Evolutionary conservation across 2,888 invertebrate genomes (phyloP).

Genomic region (Oeneis ivallda): DNA sequence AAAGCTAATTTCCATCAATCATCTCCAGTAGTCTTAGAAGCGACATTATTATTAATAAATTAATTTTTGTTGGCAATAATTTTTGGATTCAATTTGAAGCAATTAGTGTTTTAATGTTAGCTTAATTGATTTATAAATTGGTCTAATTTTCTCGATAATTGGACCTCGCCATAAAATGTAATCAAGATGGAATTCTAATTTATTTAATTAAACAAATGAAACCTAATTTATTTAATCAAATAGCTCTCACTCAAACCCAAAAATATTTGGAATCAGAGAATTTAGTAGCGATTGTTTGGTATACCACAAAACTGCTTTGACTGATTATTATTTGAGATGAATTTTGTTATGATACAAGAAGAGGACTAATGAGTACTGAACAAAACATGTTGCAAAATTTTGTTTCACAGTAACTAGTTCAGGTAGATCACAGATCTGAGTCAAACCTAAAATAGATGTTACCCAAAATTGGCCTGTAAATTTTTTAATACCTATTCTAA

Average conservation of each 20-base stretch:
- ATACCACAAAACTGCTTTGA: neutral
- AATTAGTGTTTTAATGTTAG: neutral
- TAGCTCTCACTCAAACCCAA: neutral
- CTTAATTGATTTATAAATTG: constrained; percentile 3
- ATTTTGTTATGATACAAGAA: neutral
- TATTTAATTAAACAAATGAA: neutral
- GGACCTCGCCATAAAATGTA: neutral
- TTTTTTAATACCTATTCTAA: too few relatives aligned
- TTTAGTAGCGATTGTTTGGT: neutral
- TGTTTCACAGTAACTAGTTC: too few relatives aligned
- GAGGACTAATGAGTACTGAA: neutral
- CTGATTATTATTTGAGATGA: neutral
- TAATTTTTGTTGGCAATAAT: too few relatives aligned
- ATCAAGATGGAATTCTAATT: neutral
- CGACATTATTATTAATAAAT: too few relatives aligned
- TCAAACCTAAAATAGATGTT: too few relatives aligned
- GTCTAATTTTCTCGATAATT: neutral
- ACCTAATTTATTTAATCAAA: neutral
- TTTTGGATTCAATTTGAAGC: too few relatives aligned
- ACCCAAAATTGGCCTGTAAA: too few relatives aligned
- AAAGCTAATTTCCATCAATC: too few relatives aligned
- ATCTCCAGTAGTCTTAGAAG: too few relatives aligned
- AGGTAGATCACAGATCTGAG: too few relatives aligned
- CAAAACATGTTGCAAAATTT: too few relatives aligned
- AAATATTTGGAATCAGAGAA: neutral